phyloP scores from a whole-genome alignment of 92 coral and sea anemone genomes.

The Porites rus region DNA sequence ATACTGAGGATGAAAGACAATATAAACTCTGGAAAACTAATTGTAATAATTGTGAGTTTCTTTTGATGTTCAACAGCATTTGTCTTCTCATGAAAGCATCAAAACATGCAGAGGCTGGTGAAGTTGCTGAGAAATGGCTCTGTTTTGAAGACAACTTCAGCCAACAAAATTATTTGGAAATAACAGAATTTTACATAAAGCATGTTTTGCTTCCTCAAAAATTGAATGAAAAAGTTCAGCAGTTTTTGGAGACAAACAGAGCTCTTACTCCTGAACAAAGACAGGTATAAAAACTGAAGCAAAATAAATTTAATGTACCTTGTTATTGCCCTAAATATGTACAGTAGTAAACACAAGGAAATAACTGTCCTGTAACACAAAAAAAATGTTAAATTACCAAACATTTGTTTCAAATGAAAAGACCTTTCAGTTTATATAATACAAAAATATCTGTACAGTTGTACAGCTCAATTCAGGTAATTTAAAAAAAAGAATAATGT shows the following conservation, averaged over 20 bases:
- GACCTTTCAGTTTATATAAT: too few species aligned
- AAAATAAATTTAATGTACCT: too few species aligned
- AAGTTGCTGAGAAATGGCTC: conserved; percentile 67
- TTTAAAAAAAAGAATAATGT: too few species aligned
- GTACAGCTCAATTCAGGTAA: too few species aligned
- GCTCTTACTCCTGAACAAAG: conserved; percentile 19
- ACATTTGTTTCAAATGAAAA: too few species aligned
- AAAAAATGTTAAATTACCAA: too few species aligned
- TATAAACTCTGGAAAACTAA: too few species aligned
- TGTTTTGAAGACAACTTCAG: conserved; percentile 7
- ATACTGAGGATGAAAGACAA: too few species aligned
- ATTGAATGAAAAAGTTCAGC: background rate
- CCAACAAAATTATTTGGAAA: conserved; percentile 2
- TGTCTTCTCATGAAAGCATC: conserved; percentile 46
- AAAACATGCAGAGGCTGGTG: conserved; percentile 21
- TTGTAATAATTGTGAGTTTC: background rate
- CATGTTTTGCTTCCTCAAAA: conserved; percentile 34
- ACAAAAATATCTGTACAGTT: too few species aligned
- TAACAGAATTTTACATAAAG: conserved; percentile 36
- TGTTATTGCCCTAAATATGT: too few species aligned
- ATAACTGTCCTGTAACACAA: too few species aligned
- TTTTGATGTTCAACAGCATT: conserved; percentile 16
- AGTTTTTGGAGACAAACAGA: conserved; percentile 24
- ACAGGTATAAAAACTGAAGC: conserved; percentile 7
- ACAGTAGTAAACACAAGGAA: too few species aligned